Conservation (phyloP, 1,140 invertebrate species). For the Drosophila eugracilis region DNA sequence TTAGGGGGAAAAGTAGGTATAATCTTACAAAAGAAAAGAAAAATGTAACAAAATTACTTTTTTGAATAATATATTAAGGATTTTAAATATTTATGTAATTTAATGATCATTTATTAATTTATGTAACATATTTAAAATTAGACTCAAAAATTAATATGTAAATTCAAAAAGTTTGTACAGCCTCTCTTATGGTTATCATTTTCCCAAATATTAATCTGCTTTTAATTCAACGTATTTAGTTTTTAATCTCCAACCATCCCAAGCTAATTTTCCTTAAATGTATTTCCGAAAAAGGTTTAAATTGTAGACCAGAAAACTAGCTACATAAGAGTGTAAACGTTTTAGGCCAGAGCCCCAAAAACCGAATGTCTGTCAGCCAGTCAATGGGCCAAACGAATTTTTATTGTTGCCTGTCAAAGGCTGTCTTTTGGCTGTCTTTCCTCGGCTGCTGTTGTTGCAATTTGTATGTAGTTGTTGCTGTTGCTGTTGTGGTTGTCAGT, state of each 20-base stretch:
- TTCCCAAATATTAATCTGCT: too few relatives aligned
- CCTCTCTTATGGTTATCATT: too few relatives aligned
- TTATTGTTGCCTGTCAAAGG: slow-evolving; percentile 51
- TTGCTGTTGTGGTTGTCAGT: slow-evolving; percentile 30
- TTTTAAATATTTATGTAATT: too few relatives aligned
- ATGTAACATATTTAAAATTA: too few relatives aligned
- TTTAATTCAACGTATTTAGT: too few relatives aligned
- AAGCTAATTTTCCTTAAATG: neutral
- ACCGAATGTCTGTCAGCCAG: slow-evolving; percentile 45
- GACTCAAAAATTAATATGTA: too few relatives aligned
- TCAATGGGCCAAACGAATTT: slow-evolving; percentile 54
- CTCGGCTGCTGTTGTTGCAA: slow-evolving; percentile 9
- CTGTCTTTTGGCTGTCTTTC: slow-evolving; percentile 42
- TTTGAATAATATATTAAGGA: too few relatives aligned
- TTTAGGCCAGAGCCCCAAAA: slow-evolving; percentile 15
- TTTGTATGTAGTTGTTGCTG: slow-evolving; percentile 32
- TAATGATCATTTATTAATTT: too few relatives aligned
- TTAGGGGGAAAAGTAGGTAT: too few relatives aligned
- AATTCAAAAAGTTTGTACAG: too few relatives aligned
- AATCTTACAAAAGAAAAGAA: too few relatives aligned
- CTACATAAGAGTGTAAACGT: neutral
- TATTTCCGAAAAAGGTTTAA: neutral
- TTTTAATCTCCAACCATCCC: neutral
- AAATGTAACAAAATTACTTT: too few relatives aligned
- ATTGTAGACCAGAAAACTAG: neutral